Conservation (phyloP, 2,113 vertebrate species). For the Zosterops pallidus region DNA sequence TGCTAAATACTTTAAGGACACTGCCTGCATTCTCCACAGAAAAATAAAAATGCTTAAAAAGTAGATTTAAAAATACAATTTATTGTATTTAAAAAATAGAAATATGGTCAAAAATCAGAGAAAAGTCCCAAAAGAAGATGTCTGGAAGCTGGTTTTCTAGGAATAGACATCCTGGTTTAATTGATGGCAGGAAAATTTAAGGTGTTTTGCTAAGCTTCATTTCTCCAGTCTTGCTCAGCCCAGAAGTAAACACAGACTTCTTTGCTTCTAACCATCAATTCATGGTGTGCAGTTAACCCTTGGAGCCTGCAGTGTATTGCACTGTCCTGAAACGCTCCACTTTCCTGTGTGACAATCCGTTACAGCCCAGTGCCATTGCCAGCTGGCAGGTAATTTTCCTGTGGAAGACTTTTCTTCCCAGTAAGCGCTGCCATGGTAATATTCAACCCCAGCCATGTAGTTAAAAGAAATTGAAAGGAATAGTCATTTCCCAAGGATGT, state of each 20-base stretch:
- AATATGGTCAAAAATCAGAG: not conserved
- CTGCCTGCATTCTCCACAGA: not conserved
- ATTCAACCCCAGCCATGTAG: not conserved
- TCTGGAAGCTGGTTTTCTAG: not conserved
- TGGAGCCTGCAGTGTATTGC: not conserved
- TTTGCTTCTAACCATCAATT: not conserved
- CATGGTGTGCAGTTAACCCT: not conserved
- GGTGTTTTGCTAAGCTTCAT: not conserved
- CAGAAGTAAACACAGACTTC: not conserved
- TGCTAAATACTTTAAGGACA: not conserved
- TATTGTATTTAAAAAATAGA: not conserved
- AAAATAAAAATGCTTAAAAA: not conserved
- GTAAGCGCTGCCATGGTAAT: not conserved
- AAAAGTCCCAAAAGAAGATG: not conserved
- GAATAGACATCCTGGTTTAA: not conserved
- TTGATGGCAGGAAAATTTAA: not conserved
- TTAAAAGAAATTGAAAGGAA: constrained; percentile 25
- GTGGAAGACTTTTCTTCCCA: not conserved
- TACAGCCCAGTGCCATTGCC: not conserved
- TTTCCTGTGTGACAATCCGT: not conserved
- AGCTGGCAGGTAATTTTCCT: constrained; percentile 13
- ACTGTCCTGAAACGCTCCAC: not conserved
- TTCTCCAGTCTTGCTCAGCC: not conserved
- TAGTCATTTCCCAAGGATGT: not conserved
- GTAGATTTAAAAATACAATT: not conserved